These are phyloP conservation scores for Anthoscopus minutus DNA, from an alignment of 2,113 vertebrate genomes.

Conservation along the genomic window DNA sequence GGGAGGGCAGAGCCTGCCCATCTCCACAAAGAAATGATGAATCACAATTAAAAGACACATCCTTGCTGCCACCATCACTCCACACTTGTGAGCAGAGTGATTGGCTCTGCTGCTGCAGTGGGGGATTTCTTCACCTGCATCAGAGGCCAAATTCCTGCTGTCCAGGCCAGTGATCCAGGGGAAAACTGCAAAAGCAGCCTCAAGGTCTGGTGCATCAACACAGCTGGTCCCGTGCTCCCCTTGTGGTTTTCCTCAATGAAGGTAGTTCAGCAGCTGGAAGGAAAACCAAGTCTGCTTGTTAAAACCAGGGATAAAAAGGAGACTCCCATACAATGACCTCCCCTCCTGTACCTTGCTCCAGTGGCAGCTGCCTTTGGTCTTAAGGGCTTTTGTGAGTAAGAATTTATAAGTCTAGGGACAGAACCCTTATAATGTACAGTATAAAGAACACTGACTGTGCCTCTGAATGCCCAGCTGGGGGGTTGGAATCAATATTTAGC, in stretches of 20 bases:
- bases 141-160: neutral
- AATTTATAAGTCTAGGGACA: neutral
- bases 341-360: neutral
- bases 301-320: neutral
- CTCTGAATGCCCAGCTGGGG: neutral
- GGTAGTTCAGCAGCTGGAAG: neutral
- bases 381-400: neutral
- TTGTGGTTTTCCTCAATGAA: neutral
- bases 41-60: neutral
- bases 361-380: neutral
- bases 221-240: fast-evolving
- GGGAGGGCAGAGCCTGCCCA: neutral
- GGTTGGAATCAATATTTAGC: neutral
- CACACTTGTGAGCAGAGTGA: neutral
- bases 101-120: neutral
- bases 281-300: neutral
- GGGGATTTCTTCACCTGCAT: neutral
- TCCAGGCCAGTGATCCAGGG: neutral
- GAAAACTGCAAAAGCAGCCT: neutral
- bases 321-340: fast-evolving
- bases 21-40: neutral
- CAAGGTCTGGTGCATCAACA: neutral
- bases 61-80: neutral
- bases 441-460: neutral
- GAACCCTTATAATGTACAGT: neutral